Conservation (phyloP, 2,888 invertebrate genomes). For the Noctua fimbriata region DNA sequence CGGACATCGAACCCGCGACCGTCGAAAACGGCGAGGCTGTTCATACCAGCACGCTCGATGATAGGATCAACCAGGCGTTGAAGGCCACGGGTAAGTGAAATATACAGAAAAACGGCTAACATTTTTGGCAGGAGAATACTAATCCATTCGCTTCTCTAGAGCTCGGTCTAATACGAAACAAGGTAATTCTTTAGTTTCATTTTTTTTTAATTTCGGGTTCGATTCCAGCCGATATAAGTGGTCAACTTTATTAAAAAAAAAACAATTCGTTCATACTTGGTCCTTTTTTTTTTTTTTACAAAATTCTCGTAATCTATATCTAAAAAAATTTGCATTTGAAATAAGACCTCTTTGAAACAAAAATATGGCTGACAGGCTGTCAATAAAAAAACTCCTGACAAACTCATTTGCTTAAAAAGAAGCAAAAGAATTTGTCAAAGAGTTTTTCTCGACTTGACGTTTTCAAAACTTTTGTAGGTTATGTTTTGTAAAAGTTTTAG, state of each 20-base stretch:
- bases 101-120: not conserved
- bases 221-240: too few relatives aligned
- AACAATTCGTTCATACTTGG: too few relatives aligned
- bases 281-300: too few relatives aligned
- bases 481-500: slow-evolving; percentile 24
- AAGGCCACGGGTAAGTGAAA: slow-evolving; percentile 74
- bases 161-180: too few relatives aligned
- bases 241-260: too few relatives aligned
- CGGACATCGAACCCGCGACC: slow-evolving; percentile 51
- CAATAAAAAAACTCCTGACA: not conserved
- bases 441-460: not conserved
- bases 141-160: too few relatives aligned
- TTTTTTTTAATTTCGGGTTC: too few relatives aligned
- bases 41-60: slow-evolving; percentile 76
- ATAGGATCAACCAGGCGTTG: slow-evolving; percentile 80
- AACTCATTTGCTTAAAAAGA: not conserved
- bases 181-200: too few relatives aligned
- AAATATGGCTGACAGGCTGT: not conserved
- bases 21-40: not conserved
- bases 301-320: too few relatives aligned
- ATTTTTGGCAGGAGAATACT: too few relatives aligned
- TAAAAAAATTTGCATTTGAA: not conserved
- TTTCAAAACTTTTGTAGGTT: slow-evolving; percentile 24
- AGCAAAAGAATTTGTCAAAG: not conserved
- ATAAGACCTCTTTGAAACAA: not conserved